phyloP scores from a whole-genome alignment of 1,140 invertebrate genomes.

The Drosophila ambigua region DNA sequence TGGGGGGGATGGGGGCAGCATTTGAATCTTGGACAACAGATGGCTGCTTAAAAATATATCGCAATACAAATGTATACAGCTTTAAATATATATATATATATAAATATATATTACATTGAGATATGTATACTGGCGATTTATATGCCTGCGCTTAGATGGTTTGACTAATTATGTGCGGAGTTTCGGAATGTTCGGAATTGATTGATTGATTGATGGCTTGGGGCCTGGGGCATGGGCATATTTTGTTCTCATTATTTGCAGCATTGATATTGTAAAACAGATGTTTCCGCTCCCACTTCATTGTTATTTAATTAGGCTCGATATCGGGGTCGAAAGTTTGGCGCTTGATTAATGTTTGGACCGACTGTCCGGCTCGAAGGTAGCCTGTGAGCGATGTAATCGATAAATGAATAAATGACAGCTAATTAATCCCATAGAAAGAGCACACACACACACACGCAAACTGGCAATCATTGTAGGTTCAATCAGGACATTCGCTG shows the following conservation, averaged over 20 bases:
- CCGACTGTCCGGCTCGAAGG: slow-evolving; percentile 2
- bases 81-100: background rate
- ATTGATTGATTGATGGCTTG: slow-evolving; percentile 41
- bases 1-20: slow-evolving; percentile 13
- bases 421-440: slow-evolving; percentile 65
- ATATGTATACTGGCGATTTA: slow-evolving; percentile 30
- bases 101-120: slow-evolving; percentile 5
- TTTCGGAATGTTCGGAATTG: slow-evolving; percentile 30
- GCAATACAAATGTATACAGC: background rate
- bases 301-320: slow-evolving; percentile 67
- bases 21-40: slow-evolving; percentile 48
- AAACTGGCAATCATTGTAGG: slow-evolving; percentile 21
- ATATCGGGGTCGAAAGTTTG: slow-evolving; percentile 33
- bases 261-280: slow-evolving; percentile 61
- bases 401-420: slow-evolving; percentile 77
- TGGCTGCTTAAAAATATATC: slow-evolving; percentile 39
- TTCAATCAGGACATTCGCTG: slow-evolving; percentile 10
- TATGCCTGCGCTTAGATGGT: slow-evolving; percentile 18
- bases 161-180: slow-evolving; percentile 62
- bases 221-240: background rate
- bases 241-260: slow-evolving; percentile 37
- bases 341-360: slow-evolving; percentile 66
- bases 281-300: slow-evolving; percentile 62
- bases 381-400: slow-evolving; percentile 47
- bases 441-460: slow-evolving; percentile 11